Evolutionary conservation across 2,888 invertebrate genomes (phyloP), one percentile per base, ranked within the genome.

Genomic region (Odontocerum albicorne): DNA sequence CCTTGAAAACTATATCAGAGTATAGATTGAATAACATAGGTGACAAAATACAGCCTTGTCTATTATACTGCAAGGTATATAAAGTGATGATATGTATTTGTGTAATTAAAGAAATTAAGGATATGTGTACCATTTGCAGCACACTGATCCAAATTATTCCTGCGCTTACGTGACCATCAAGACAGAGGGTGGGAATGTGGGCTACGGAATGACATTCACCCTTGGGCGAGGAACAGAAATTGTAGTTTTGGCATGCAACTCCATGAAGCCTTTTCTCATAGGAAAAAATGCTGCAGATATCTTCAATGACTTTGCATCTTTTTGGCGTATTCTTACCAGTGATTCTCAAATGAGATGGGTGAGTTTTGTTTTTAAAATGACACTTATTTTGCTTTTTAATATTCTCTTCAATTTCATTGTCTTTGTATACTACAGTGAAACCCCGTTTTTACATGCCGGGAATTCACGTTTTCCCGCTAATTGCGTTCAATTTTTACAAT

Each of bases 311-410:
- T 95, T 94, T 70, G 87, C 82, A 1, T 67, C 66, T 0, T 92
- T 92, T 68, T 95, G 93, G 92, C 80, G 90, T 54, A 75, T 78
- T 15, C 70, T 96, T 17, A 92, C 92, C 0, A 91, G 89, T 66
- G 93, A 95, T 66, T 87, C 90, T 38, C 96, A 96, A 72, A 77
- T 95, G 67, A 79, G 95, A 88, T 95, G 95, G 95, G 92, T 92
- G 72, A 68, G 70, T 60, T 49, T 13, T 27, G 27, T n/a, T n/a
- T n/a, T n/a, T n/a, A n/a, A n/a, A n/a, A n/a, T n/a, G n/a, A n/a
- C n/a, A n/a, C n/a, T n/a, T n/a, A n/a, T n/a, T n/a, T n/a, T n/a
- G n/a, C n/a, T n/a, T n/a, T n/a, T n/a, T n/a, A n/a, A n/a, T n/a
- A n/a, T n/a, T n/a, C n/a, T n/a, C n/a, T n/a, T n/a, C n/a, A n/a